phyloP scores from a whole-genome alignment of 2,888 invertebrate genomes.

The Anoplius nigerrimus region DNA sequence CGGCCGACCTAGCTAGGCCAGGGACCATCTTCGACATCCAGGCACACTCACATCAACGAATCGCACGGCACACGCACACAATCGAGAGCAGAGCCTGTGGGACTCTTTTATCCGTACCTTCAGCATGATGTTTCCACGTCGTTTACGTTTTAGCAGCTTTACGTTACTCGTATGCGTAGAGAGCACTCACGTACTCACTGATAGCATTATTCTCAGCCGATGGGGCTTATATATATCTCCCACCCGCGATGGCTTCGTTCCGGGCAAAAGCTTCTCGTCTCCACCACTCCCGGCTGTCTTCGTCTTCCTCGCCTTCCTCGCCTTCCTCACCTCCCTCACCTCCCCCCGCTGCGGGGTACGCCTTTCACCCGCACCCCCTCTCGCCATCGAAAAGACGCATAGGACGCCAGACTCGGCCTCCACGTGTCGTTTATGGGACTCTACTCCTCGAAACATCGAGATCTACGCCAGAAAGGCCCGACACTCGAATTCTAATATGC shows the following conservation, averaged over 20 bases:
- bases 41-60: too few species aligned
- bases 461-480: constrained; percentile 5
- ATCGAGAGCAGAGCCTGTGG: too few species aligned
- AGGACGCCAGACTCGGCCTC: background rate
- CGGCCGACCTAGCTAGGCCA: too few species aligned
- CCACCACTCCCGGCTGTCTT: constrained; percentile 28
- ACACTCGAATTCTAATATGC: too few species aligned
- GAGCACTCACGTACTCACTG: constrained; percentile 70
- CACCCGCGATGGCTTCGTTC: constrained; percentile 62
- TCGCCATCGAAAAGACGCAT: constrained; percentile 13
- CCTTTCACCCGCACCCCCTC: constrained; percentile 3
- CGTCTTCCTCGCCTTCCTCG: constrained; percentile 12
- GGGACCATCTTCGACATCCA: too few species aligned
- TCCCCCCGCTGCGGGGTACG: background rate
- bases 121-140: constrained; percentile 61
- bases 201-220: constrained; percentile 71
- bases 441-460: background rate
- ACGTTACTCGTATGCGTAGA: constrained; percentile 52
- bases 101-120: constrained; percentile 59
- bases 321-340: constrained; percentile 18
- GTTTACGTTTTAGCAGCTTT: constrained; percentile 31
- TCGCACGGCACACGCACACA: too few species aligned
- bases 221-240: constrained; percentile 74
- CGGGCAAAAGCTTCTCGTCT: constrained; percentile 47
- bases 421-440: constrained; percentile 20